These are phyloP conservation scores for Tachypleus tridentatus DNA, from an alignment of 1,140 invertebrate genomes.

Conservation along the genomic window DNA sequence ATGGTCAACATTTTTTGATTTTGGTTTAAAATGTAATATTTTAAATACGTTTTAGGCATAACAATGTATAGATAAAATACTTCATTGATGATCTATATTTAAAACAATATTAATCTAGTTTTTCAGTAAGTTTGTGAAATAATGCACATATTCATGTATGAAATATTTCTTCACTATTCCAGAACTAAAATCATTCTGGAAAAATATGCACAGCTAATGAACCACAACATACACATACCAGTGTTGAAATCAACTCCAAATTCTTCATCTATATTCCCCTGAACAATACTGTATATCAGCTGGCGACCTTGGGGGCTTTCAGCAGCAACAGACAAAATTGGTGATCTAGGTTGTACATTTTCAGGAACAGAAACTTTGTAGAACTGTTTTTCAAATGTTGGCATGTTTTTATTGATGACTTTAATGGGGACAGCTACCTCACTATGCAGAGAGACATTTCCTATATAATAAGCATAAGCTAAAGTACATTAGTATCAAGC, in stretches of 20 bases:
- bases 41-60: too few relatives aligned
- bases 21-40: too few relatives aligned
- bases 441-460: constrained; percentile 61
- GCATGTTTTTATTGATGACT: constrained; percentile 74
- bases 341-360: constrained; percentile 63
- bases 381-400: constrained; percentile 74
- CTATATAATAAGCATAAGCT: constrained; percentile 31
- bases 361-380: constrained; percentile 68
- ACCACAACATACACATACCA: constrained; percentile 44
- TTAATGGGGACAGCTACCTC: constrained; percentile 69
- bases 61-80: too few relatives aligned
- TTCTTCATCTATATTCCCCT: constrained; percentile 63
- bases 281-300: constrained; percentile 61
- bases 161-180: too few relatives aligned
- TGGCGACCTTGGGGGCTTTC: constrained; percentile 64
- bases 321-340: constrained; percentile 64
- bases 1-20: too few relatives aligned
- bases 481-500: too few relatives aligned
- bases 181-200: too few relatives aligned
- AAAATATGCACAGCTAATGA: too few relatives aligned
- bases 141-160: too few relatives aligned
- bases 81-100: too few relatives aligned
- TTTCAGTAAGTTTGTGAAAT: too few relatives aligned
- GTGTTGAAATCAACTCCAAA: constrained; percentile 77
- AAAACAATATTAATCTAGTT: too few relatives aligned